Evolutionary conservation across 2,113 vertebrate species (phyloP), one percentile per base, ranked within the genome.

Genomic region (Mionectes macconnelli): DNA sequence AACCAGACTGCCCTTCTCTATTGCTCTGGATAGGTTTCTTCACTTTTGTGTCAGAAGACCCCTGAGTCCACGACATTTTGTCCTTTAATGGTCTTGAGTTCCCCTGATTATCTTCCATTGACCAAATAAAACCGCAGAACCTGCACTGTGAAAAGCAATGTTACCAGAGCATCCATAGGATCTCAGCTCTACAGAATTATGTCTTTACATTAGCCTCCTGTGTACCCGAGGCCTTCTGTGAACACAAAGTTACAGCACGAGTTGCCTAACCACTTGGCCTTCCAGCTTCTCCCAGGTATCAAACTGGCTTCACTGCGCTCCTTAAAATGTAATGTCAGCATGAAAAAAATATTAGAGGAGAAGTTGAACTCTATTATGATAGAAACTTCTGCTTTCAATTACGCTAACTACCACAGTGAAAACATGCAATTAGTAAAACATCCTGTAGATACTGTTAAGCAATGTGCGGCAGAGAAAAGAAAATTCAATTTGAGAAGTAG

Each of bases 361-460:
- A 83, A 96, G 37, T 21, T 31, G 22, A 47, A 62, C 14, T 50
- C 53, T 37, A 88, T 73, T 47, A 92, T 7, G 4, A 18, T 25
- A 44, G 52, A 84, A 87, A 77, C 52, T 64, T 91, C 44, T 92
- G 42, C 79, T 93, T 91, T 86, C 78, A 86, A 52, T 67, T 91
- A 75, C 4, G 1, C 56, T 93, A 82, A 94, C 66, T 82, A 73
- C 72, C 84, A 78, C 57, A 31, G 56, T 50, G 33, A 87, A 95
- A 94, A 84, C 30, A 83, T 50, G 55, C 67, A 76, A 94, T 96
- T 93, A 94, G 85, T 70, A 94, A 81, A 42, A 70, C 27, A 96
- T 84, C 50, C 87, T 77, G 67, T 67, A 95, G 87, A 84, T 78
- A 90, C 5, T 63, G 35, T 80, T 92, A 85, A 86, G 64, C 84